Evolutionary conservation across 2,888 invertebrate genomes (phyloP).

Genomic region (Lottia scabra): DNA sequence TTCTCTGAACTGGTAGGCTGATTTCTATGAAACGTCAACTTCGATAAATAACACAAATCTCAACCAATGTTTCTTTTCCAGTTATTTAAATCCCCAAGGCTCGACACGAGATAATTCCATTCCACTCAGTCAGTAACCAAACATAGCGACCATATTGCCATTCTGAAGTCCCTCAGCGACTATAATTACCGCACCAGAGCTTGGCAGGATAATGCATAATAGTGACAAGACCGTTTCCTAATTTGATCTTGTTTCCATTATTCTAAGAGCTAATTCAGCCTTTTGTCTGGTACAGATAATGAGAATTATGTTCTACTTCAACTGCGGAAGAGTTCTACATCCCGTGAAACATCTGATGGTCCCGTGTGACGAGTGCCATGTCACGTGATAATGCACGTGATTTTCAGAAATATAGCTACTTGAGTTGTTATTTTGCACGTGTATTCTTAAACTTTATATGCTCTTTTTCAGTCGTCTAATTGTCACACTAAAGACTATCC

Average conservation of each 20-base stretch:
- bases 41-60: constrained; percentile 16
- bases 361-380: constrained; percentile 9
- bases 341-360: constrained; percentile 7
- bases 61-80: constrained; percentile 13
- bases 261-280: constrained; percentile 11
- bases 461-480: too few species aligned
- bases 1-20: background rate
- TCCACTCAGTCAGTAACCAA: constrained; percentile 16
- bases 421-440: background rate
- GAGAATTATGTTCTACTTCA: constrained; percentile 16
- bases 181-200: constrained; percentile 18
- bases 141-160: constrained; percentile 19
- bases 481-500: too few species aligned
- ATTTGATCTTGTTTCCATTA: constrained; percentile 30
- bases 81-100: constrained; percentile 10
- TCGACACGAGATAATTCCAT: constrained; percentile 13
- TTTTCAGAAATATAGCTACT: background rate
- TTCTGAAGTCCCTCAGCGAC: constrained; percentile 11
- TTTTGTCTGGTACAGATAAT: constrained; percentile 18
- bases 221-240: constrained; percentile 27
- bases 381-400: constrained; percentile 13
- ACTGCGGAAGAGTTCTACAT: constrained; percentile 11
- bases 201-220: constrained; percentile 21
- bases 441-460: background rate
- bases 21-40: constrained; percentile 11